Conservation (phyloP, 2,888 invertebrate genomes). For the Leucophenga montana region DNA sequence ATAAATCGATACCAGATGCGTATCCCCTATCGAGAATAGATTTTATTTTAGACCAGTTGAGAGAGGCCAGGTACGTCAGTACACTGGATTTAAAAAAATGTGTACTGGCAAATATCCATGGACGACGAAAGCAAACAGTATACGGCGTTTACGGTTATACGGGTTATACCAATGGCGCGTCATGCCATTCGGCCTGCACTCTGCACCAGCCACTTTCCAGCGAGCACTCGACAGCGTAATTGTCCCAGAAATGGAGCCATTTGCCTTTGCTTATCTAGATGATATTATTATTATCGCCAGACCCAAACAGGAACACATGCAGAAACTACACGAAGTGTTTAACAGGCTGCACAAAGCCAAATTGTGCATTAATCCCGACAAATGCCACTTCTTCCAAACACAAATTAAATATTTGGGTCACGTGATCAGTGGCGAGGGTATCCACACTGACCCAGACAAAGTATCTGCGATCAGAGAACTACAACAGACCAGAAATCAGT, state of each 20-base stretch:
- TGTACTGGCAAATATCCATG: conserved; percentile 2
- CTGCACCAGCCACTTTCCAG: background rate
- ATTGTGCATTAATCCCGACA: background rate
- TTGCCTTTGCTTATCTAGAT: background rate
- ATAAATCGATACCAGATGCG: background rate
- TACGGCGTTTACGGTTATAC: conserved; percentile 13
- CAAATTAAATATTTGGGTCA: background rate
- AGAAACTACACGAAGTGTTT: background rate
- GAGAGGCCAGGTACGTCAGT: conserved; percentile 27
- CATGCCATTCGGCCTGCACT: conserved; percentile 16
- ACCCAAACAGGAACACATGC: background rate
- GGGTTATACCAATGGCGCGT: too few species aligned
- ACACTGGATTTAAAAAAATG: conserved; percentile 25
- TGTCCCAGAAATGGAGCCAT: too few species aligned
- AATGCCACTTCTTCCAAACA: background rate
- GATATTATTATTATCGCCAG: background rate
- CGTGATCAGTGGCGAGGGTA: background rate
- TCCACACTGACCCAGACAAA: background rate
- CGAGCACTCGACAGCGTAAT: background rate
- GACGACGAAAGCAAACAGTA: background rate
- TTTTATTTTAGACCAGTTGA: background rate
- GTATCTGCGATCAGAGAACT: background rate
- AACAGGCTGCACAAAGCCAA: background rate
- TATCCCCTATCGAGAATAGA: background rate
- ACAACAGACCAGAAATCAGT: background rate